phyloP scores from a whole-genome alignment of 1,140 invertebrate species.

The Sminthurinus signatus region DNA sequence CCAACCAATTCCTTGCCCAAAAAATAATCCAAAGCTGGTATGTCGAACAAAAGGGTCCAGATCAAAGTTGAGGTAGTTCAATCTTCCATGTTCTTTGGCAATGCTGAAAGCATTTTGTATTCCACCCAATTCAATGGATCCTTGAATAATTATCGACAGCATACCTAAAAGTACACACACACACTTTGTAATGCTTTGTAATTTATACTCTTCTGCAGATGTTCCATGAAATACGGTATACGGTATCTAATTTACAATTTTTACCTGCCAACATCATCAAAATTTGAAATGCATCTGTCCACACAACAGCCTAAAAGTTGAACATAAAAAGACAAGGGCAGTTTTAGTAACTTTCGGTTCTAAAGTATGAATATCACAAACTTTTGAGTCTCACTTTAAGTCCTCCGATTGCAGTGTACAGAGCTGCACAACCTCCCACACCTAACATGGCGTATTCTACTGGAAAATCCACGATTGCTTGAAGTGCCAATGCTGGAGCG shows the following conservation, averaged over 20 bases:
- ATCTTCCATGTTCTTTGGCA: slow-evolving; percentile 32
- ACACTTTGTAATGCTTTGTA: no score
- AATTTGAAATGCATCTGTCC: slow-evolving; percentile 39
- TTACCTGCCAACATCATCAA: slow-evolving; percentile 32
- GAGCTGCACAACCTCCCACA: slow-evolving; percentile 64
- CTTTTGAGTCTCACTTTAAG: no score
- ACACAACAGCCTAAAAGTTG: slow-evolving; percentile 34
- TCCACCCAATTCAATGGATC: slow-evolving; percentile 43
- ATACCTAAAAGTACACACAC: slow-evolving; percentile 24
- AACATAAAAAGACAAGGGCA: no score
- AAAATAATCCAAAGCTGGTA: slow-evolving; percentile 66
- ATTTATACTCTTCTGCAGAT: no score
- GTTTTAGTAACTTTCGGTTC: no score
- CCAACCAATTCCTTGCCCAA: slow-evolving; percentile 56
- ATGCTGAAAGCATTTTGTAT: slow-evolving; percentile 40
- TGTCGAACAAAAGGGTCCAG: slow-evolving; percentile 73
- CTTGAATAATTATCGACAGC: slow-evolving; percentile 61
- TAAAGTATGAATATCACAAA: no score
- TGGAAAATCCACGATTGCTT: slow-evolving; percentile 69
- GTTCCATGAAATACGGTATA: no score
- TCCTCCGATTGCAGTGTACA: slow-evolving; percentile 62
- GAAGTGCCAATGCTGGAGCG: slow-evolving; percentile 56
- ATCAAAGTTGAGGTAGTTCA: slow-evolving; percentile 58
- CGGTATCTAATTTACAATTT: no score
- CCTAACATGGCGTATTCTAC: slow-evolving; percentile 70